These are phyloP conservation scores for Drosophila pectinifera DNA, from an alignment of 1,140 invertebrate genomes.

Conservation along the genomic window DNA sequence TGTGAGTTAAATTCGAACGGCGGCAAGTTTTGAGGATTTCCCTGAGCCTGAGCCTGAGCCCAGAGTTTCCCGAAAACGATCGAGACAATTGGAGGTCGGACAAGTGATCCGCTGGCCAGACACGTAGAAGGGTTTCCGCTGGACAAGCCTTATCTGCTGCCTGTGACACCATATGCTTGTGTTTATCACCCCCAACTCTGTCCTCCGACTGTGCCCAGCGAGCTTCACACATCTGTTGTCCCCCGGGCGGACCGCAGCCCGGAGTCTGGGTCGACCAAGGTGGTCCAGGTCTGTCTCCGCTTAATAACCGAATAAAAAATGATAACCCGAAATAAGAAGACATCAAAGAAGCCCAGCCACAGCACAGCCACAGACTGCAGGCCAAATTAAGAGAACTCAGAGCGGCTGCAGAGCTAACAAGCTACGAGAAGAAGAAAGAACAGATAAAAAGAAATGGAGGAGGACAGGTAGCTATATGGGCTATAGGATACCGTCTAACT, in stretches of 20 bases:
- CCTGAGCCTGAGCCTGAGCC: background rate
- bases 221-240: slow-evolving; percentile 78
- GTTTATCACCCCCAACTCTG: slow-evolving; percentile 32
- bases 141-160: slow-evolving; percentile 32
- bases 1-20: slow-evolving; percentile 62
- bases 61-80: slow-evolving; percentile 39
- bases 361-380: slow-evolving; percentile 50
- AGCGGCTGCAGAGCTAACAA: slow-evolving; percentile 62
- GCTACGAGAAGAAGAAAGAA: slow-evolving; percentile 43
- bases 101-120: slow-evolving; percentile 34
- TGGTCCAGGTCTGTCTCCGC: slow-evolving; percentile 70
- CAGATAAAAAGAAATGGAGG: slow-evolving; percentile 32
- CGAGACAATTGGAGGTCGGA: slow-evolving; percentile 47
- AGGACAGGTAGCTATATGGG: background rate
- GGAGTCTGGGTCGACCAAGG: slow-evolving; percentile 51
- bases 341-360: slow-evolving; percentile 75
- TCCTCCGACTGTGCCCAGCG: slow-evolving; percentile 13
- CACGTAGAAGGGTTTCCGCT: slow-evolving; percentile 24
- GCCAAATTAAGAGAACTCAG: slow-evolving; percentile 69
- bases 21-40: slow-evolving; percentile 45
- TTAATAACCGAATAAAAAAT: slow-evolving; percentile 84
- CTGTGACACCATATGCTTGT: slow-evolving; percentile 66
- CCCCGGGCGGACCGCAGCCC: slow-evolving; percentile 21
- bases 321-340: slow-evolving; percentile 83
- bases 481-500: slow-evolving; percentile 8